Base-by-base conservation (phyloP, 2,888 invertebrate species). In the Papilio gigon region DNA sequence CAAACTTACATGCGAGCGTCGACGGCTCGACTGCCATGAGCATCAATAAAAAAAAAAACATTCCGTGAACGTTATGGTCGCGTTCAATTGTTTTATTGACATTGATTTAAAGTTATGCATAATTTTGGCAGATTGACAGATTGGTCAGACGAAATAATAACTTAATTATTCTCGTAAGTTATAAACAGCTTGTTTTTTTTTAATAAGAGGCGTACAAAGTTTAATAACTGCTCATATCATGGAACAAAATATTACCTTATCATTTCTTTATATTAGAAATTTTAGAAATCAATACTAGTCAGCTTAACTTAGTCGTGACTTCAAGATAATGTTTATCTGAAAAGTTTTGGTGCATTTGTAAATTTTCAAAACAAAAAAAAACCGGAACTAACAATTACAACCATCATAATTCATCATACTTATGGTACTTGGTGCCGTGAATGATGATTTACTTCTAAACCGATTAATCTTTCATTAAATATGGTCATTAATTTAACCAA, bases 1-100 rank as follows among this genome's bases (percentile, higher is more conserved):
- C 73, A 76, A 76, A 76, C 68, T 60, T 25, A 70, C 63, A 70
- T 69, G 56, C 72, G 72, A 67, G 71, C 66, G 69, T 71, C 65
- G 65, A 65, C 68, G 50, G 65, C 42, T 69, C 56, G 53, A 27
- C 61, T 61, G 60, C 56, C 53, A 65, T 33, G 53, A 37, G 60
- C 14, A 53, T 27, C 3, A 17, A 56, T 44, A 11, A 61, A 60
- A 62, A 35, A 65, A 61, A 64, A 27, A 58, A 25, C 44, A 58
- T n/a, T n/a, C 27, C 37, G 30, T 27, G 35, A 22, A 42, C 37
- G 27, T 33, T 59, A 59, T 14, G 33, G 44, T 27, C 35, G 37
- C 22, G 17, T 64, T 64, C 53, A 53, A 25, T 35, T 33, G 22
- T 11, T 53, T 37, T 53, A 22, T 27, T 47, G 22, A 50, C 22